A percentile compares a stretch with the other conserved stretches of the same genome.
These are phyloP conservation scores for Gallinago media DNA, from an alignment of 2,113 vertebrate species.

Conservation along the genomic window DNA sequence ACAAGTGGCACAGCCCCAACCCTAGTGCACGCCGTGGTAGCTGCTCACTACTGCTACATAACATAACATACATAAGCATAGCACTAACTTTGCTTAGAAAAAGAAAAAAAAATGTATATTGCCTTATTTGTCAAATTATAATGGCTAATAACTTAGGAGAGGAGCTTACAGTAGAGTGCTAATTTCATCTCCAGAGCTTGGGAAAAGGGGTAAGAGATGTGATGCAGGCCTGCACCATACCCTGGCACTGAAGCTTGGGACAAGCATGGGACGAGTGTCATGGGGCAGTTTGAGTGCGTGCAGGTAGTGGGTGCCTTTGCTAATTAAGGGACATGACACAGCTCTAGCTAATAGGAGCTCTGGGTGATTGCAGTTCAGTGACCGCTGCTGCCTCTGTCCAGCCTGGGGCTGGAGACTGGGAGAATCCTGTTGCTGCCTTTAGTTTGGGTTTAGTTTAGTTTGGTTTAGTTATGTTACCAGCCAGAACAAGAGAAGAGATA, in stretches of 20 bases:
- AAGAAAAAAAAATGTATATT: not conserved
- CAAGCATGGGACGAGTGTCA: not conserved
- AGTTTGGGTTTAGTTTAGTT: not conserved
- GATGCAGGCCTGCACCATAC: rapidly evolving
- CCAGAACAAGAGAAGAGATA: not conserved
- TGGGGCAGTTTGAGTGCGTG: rapidly evolving
- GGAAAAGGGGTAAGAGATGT: not conserved
- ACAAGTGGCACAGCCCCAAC: not conserved
- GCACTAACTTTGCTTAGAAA: not conserved
- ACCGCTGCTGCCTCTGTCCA: not conserved
- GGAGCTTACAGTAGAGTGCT: not conserved
- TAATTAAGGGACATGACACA: not conserved
- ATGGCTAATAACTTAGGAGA: not conserved
- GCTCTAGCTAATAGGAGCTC: not conserved
- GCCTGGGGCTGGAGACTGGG: not conserved
- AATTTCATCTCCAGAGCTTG: not conserved
- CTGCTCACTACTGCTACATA: not conserved
- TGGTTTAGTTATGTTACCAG: not conserved
- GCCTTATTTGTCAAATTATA: not conserved
- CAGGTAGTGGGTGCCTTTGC: not conserved
- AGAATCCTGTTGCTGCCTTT: not conserved
- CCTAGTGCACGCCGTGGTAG: rapidly evolving
- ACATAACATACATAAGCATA: too few species aligned
- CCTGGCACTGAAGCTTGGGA: not conserved
- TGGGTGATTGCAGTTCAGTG: not conserved